Base-by-base conservation (phyloP, 2,797 vertebrate species). In the Lates japonicus region DNA sequence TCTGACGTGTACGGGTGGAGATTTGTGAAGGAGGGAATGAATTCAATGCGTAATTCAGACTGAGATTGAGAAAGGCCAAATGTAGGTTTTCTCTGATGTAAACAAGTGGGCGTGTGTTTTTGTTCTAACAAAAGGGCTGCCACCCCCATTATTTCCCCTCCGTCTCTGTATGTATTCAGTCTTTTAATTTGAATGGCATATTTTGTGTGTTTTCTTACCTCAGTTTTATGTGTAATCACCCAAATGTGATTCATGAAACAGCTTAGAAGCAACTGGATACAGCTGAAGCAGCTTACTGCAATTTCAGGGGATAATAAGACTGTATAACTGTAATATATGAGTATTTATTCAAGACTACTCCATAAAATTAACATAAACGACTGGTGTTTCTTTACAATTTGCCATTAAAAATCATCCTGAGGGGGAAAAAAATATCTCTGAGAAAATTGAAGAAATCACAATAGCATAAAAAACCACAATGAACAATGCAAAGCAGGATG, bases 11-110 rank as follows among this genome's bases (percentile, higher is more conserved):
- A 46, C 19, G 46, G 55, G 16, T 77, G 37, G 25, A 37, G 25
- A 60, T 72, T 74, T 82, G 39, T 72, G 37, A 73, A 64, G n/a
- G 5, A 35, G 48, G 16, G 22, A 64, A 16, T 42, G 22, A 29
- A 64, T 74, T 62, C 0, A 41, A 0, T 54, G 16, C 57, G 22
- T 57, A 37, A 71, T 51, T 78, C 51, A 62, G 63, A 37, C 12
- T 10, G 17, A 76, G 37, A 68, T 5, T 19, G 20, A 60, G 4
- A 66, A 70, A 33, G 42, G 37, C 9, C 13, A 58, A 33, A 74
- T 44, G 54, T 35, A 19, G n/a, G 3, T 22, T 35, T 42, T 63
- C 35, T 55, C 4, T 1, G 16, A 69, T 2, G 52, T 55, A 66
- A 75, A 63, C 10, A 82, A 72, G 13, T 5, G 3, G 65, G 29